phyloP scores from a whole-genome alignment of 23 tunicate species.

The Styela plicata region DNA sequence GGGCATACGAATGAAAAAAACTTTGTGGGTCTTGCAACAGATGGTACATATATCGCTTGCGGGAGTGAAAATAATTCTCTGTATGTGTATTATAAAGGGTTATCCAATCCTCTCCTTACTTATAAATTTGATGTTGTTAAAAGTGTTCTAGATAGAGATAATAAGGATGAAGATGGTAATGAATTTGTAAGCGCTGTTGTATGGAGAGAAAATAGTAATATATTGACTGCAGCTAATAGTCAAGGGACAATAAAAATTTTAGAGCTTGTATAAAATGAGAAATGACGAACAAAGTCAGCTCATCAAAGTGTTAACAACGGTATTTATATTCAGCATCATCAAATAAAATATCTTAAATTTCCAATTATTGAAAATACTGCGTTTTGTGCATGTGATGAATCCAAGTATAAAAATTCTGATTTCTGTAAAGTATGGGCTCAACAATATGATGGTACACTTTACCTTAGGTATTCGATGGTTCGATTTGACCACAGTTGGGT shows the following conservation, averaged over 20 bases:
- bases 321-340: no score
- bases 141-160: conserved; percentile 74
- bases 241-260: conserved; percentile 98
- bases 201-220: conserved; percentile 82
- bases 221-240: conserved; percentile 90
- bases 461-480: no score
- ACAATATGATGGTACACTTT: no score
- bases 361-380: no score
- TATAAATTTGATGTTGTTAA: conserved; percentile 87
- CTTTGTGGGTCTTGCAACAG: conserved; percentile 98
- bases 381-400: no score
- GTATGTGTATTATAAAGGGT: conserved; percentile 91
- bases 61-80: conserved; percentile 94
- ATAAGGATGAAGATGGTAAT: conserved; percentile 69
- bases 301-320: no score
- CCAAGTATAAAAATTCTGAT: no score
- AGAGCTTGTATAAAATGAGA: conserved; percentile 59
- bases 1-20: conserved; percentile 97
- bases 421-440: no score
- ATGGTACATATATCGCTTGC: conserved; percentile 92
- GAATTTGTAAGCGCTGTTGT: conserved; percentile 96
- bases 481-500: no score
- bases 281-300: no score
- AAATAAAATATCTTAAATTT: no score
- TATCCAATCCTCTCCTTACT: conserved; percentile 70